These are phyloP conservation scores for Punctoribates punctum DNA, from an alignment of 2,888 invertebrate genomes.

Conservation along the genomic window DNA sequence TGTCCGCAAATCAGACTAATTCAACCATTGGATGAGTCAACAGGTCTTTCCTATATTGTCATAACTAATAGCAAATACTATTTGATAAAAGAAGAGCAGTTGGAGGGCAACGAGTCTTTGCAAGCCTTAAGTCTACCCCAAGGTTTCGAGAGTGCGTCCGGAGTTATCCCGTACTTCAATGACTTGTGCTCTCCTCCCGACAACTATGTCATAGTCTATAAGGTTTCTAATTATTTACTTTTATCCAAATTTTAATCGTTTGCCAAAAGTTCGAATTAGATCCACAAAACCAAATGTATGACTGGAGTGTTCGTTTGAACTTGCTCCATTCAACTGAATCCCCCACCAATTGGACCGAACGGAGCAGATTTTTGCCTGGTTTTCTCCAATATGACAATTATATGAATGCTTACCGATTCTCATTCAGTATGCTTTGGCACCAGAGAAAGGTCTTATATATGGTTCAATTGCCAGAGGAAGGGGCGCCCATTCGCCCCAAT, in stretches of 20 bases:
- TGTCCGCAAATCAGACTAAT: slow-evolving; percentile 13
- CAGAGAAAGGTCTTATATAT: background rate
- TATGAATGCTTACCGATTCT: background rate
- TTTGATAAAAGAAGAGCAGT: background rate
- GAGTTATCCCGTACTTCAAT: background rate
- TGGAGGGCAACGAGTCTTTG: too few relatives aligned
- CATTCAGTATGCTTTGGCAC: background rate
- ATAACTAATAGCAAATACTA: background rate
- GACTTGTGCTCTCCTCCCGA: background rate
- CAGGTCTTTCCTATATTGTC: background rate
- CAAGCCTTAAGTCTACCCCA: background rate
- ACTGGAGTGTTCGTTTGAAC: background rate
- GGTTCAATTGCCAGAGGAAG: background rate
- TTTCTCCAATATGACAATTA: background rate
- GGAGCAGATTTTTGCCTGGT: background rate
- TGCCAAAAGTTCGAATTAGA: background rate
- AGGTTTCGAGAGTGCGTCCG: background rate
- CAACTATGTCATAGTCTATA: background rate
- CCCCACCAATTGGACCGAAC: background rate
- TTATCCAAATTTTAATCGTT: background rate
- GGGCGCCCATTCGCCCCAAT: background rate
- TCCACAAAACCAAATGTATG: background rate
- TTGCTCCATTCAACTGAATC: too few relatives aligned
- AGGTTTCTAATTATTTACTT: background rate
- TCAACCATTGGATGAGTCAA: slow-evolving; percentile 10